Evolutionary conservation across 2,888 invertebrate species (phyloP), one percentile per base, ranked within the genome.

Genomic region (Nemurella pictetii): DNA sequence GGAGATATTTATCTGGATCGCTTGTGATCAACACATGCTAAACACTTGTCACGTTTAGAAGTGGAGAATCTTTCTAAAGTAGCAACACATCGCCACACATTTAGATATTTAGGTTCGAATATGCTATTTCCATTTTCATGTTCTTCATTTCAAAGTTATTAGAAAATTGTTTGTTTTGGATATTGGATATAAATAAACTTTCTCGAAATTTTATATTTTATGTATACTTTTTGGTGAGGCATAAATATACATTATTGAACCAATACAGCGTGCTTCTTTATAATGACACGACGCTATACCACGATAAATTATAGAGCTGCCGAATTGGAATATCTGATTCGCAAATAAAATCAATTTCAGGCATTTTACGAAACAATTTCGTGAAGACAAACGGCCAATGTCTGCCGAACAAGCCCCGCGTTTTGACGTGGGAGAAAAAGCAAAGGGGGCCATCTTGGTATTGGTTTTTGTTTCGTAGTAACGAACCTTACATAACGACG

Each of bases 1-100:
- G 28, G n/a, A 78, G 5, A 29, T 78, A 30, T 78, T 78, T 78
- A 78, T 78, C 30, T 78, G n/a, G 75, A 75, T 75, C 30, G 28
- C 30, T 78, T 30, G 28, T 27, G n/a, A n/a, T 28, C n/a, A 30
- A 78, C 29, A 78, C 78, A 78, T 78, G 78, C n/a, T 29, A 27
- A 29, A 30, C 78, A 78, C 78, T 29, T 78, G 78, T 78, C 30
- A 78, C 28, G 15, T 20, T 29, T 7, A 55, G 55, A 20, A n/a
- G n/a, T n/a, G n/a, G n/a, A 55, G 20, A 55, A 55, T 55, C 55
- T 12, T 55, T 55, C 55, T 55, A n/a, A n/a, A n/a, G n/a, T n/a
- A 20, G 55, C 12, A 15, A 7, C 55, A 55, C 55, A 55, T 55
- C 55, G 55, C 55, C 55, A 55, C 55, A 55, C 55, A 20, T 55